phyloP scores from a whole-genome alignment of 2,888 invertebrate genomes.

The Brachyptera putata region DNA sequence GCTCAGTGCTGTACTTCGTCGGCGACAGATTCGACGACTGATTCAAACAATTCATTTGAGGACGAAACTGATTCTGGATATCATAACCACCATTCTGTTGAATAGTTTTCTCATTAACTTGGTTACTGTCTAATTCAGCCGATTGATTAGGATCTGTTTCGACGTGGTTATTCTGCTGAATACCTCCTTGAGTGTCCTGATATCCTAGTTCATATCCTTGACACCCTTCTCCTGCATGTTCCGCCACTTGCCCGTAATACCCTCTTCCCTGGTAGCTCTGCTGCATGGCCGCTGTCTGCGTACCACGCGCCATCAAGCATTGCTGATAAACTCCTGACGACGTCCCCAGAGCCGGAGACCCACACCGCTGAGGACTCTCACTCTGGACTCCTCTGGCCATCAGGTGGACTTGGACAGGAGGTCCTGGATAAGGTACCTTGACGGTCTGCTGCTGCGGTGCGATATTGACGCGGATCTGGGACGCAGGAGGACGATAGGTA shows the following conservation, averaged over 20 bases:
- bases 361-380: conserved; percentile 30
- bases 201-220: neutral
- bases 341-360: neutral
- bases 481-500: conserved; percentile 30
- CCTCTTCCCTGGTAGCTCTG: conserved; percentile 12
- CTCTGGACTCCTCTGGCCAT: conserved; percentile 34
- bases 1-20: conserved; percentile 48
- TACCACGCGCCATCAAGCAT: conserved; percentile 38
- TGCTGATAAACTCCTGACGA: too few relatives aligned
- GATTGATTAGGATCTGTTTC: neutral
- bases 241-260: conserved; percentile 3
- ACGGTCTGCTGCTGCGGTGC: conserved; percentile 48
- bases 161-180: neutral
- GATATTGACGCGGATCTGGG: conserved; percentile 35
- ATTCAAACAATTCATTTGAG: conserved; percentile 26
- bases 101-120: neutral
- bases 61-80: neutral
- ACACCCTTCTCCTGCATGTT: neutral
- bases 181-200: neutral
- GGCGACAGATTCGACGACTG: conserved; percentile 47
- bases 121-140: too few relatives aligned
- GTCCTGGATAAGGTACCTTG: conserved; percentile 46
- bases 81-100: neutral
- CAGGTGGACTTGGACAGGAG: conserved; percentile 42
- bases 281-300: conserved; percentile 34